phyloP scores from a whole-genome alignment of 1,140 invertebrate genomes.

The Theocolax elegans region DNA sequence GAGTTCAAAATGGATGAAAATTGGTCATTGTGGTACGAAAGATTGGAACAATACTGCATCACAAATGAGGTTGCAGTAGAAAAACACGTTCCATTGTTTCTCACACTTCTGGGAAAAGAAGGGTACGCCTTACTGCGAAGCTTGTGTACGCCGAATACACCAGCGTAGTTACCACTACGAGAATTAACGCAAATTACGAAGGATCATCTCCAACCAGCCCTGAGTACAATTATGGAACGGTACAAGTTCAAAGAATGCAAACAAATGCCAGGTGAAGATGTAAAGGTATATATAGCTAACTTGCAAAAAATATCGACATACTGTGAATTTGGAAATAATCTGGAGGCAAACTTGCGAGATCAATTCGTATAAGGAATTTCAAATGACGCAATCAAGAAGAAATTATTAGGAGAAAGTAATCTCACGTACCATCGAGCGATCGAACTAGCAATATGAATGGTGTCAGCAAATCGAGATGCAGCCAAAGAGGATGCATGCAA shows the following conservation, averaged over 20 bases:
- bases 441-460: too few species aligned
- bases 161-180: conserved; percentile 45
- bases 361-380: conserved; percentile 32
- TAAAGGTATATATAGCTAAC: conserved; percentile 28
- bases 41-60: conserved; percentile 49
- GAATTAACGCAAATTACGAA: conserved; percentile 49
- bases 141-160: conserved; percentile 49
- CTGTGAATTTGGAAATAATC: conserved; percentile 19
- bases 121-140: conserved; percentile 31
- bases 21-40: conserved; percentile 36
- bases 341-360: conserved; percentile 12
- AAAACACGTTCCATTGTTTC: conserved; percentile 46
- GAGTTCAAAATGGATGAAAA: conserved; percentile 29
- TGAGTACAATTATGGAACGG: conserved; percentile 40
- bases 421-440: too few species aligned
- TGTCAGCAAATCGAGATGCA: too few species aligned
- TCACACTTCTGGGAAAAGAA: conserved; percentile 49
- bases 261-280: conserved; percentile 21
- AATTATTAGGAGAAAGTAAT: conserved; percentile 4
- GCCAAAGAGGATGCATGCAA: too few species aligned
- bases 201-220: conserved; percentile 51
- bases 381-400: conserved; percentile 3
- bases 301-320: conserved; percentile 29
- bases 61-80: conserved; percentile 44
- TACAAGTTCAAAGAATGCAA: too few species aligned